These are phyloP conservation scores for Bombus ignitus DNA, from an alignment of 1,140 invertebrate species.

Conservation along the genomic window DNA sequence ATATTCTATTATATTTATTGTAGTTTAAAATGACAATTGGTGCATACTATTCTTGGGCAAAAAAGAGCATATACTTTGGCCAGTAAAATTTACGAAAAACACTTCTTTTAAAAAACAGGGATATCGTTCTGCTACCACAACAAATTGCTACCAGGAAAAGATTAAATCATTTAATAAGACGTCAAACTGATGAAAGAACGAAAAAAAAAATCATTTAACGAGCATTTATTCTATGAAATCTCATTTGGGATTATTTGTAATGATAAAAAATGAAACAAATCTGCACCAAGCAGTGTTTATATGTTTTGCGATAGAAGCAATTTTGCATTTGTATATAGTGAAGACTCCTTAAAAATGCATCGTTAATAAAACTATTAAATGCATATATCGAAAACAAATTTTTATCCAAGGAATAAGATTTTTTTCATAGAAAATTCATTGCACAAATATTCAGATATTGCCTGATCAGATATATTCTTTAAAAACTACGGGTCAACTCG, in stretches of 20 bases:
- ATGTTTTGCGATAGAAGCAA: conserved; percentile 53
- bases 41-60: conserved; percentile 24
- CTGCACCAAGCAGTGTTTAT: conserved; percentile 40
- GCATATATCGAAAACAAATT: conserved; percentile 47
- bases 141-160: neutral
- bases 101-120: conserved; percentile 25
- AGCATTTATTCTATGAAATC: conserved; percentile 51
- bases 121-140: conserved; percentile 34
- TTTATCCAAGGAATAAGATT: conserved; percentile 45
- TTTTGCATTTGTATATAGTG: conserved; percentile 64
- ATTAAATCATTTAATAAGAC: conserved; percentile 22
- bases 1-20: conserved; percentile 13
- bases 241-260: conserved; percentile 44
- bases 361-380: conserved; percentile 48
- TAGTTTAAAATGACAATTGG: conserved; percentile 7
- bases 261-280: conserved; percentile 39
- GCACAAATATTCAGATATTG: conserved; percentile 30
- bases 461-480: conserved; percentile 20
- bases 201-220: conserved; percentile 34
- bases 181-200: conserved; percentile 10
- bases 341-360: conserved; percentile 26
- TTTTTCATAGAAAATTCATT: conserved; percentile 46
- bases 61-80: conserved; percentile 40
- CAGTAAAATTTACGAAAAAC: conserved; percentile 48
- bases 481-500: conserved; percentile 9